Base-by-base conservation (phyloP, 2,113 vertebrate species). In the Perognathus longimembris region DNA sequence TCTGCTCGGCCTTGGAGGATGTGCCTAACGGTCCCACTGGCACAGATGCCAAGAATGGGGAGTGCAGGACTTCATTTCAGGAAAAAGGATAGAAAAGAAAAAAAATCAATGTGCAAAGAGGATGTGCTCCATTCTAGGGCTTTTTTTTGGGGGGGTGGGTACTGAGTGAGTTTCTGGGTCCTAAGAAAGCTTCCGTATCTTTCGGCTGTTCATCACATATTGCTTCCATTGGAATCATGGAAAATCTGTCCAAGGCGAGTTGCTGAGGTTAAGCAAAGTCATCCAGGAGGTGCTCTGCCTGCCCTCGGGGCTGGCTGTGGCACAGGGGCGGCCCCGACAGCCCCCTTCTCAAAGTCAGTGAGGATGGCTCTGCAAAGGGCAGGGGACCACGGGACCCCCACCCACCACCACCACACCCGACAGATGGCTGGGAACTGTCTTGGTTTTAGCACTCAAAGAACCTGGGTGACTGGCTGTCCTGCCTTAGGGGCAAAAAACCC, bases 161-260 rank as follows among this genome's bases (percentile, higher is more conserved):
- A 54, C 17, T 82, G 63, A 12, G 63, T 71, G 45, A 45, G 90
- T 87, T 38, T 76, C 73, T 79, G 34, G 79, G 28, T 7, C 50
- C 8, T 24, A 28, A 87, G 32, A 84, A 93, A 83, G 69, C 7
- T 42, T 61, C 59, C 3, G 54, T 71, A 22, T 22, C 6, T 87
- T 89, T 63, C n/a, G 26, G 61, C 64, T 36, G 36, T 28, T 24
- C 75, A 59, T 76, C 36, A 6, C 11, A 36, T 59, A 11, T 71
- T 32, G 8, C 34, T 54, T 54, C 50, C 50, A 54, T 4, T 76
- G 81, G 32, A 92, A 81, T 87, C 45, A 28, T 28, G 12, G 1
- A 18, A 42, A 20, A 88, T 38, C 73, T 85, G 85, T 77, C 73
- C 75, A 77, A 88, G 90, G 71, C 57, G 38, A 75, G n/a, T 22